Evolutionary conservation across 2,797 vertebrate genomes (phyloP).

Genomic region (Perodicticus potto): DNA sequence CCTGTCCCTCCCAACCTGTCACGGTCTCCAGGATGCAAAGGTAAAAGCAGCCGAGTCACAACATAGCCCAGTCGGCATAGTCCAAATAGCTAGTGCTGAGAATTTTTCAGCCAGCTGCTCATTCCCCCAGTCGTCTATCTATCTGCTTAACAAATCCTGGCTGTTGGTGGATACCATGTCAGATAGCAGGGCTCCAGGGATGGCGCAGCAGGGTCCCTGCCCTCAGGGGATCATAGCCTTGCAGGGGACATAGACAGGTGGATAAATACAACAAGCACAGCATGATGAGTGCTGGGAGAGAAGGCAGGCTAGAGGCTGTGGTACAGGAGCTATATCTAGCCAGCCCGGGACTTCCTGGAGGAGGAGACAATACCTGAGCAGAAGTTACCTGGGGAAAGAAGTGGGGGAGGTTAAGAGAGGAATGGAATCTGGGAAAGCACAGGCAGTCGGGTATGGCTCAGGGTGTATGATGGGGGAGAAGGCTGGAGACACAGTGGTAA

Average conservation of each 20-base stretch:
- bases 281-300: not conserved
- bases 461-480: not conserved
- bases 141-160: not conserved
- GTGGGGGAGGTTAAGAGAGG: not conserved
- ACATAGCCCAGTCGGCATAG: not conserved
- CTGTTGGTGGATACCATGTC: not conserved
- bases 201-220: not conserved
- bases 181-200: not conserved
- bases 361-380: not conserved
- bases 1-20: not conserved
- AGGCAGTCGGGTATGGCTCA: not conserved
- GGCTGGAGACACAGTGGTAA: not conserved
- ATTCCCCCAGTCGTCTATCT: not conserved
- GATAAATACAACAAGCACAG: not conserved
- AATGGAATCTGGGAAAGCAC: not conserved
- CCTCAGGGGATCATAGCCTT: not conserved
- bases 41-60: not conserved
- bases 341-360: not conserved
- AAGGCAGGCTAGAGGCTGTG: not conserved
- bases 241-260: not conserved
- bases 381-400: not conserved
- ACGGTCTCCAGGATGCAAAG: not conserved
- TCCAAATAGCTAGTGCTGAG: not conserved
- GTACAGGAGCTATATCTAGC: not conserved
- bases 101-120: fast-evolving